Percentiles rank a stretch among this genome's conserved stretches.
These are phyloP conservation scores for Torymus auratus DNA, from an alignment of 2,888 invertebrate species.

Conservation along the genomic window DNA sequence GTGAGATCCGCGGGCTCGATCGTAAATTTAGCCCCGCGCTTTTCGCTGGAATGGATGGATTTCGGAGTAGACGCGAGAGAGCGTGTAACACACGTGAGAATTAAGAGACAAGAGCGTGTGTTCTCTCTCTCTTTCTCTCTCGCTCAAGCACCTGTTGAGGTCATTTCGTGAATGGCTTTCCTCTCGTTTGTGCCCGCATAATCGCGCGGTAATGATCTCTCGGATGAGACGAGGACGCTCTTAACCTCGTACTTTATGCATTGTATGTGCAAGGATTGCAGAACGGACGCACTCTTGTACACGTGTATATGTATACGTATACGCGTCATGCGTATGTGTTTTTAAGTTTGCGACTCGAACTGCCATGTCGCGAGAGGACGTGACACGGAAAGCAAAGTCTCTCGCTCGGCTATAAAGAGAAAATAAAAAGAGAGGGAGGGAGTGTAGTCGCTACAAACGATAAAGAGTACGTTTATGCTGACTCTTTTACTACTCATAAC, in stretches of 20 bases:
- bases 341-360: neutral
- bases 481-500: conserved; percentile 1
- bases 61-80: neutral
- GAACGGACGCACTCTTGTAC: too few species aligned
- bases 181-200: conserved; percentile 1
- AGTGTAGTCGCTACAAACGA: neutral
- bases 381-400: conserved; percentile 48
- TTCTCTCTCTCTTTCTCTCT: neutral
- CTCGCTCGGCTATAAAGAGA: conserved; percentile 13
- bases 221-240: neutral
- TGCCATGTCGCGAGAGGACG: conserved; percentile 41
- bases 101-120: neutral
- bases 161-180: conserved; percentile 18
- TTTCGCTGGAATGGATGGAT: conserved; percentile 36
- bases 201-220: neutral
- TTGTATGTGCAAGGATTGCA: neutral
- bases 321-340: neutral
- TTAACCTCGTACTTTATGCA: conserved; percentile 34
- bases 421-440: conserved; percentile 22
- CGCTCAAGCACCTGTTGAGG: conserved; percentile 42
- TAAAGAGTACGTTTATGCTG: too few species aligned
- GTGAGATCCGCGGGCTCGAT: neutral
- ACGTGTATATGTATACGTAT: too few species aligned
- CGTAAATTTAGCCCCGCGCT: conserved; percentile 7
- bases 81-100: neutral